These are phyloP conservation scores for Danio jaintianensis DNA, from an alignment of 2,797 vertebrate species.

Conservation along the genomic window DNA sequence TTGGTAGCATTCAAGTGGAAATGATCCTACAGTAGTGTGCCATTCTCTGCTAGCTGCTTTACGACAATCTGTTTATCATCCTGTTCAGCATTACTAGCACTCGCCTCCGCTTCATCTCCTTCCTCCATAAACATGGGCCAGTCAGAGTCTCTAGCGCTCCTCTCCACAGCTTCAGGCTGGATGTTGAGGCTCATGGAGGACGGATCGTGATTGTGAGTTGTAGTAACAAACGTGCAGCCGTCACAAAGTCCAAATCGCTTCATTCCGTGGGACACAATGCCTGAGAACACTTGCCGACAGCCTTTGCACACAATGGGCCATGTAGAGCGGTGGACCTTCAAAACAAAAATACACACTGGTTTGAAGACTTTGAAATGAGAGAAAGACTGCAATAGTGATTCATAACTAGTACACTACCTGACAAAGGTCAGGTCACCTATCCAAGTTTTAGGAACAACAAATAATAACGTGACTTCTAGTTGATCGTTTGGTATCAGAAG, in stretches of 20 bases:
- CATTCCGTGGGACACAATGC: conserved; percentile 86
- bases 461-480: too few relatives aligned
- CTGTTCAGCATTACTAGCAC: conserved; percentile 82
- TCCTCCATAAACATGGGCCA: conserved; percentile 97
- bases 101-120: conserved; percentile 88
- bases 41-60: conserved; percentile 71
- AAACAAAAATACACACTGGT: conserved; percentile 15
- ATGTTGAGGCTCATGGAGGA: conserved; percentile 81
- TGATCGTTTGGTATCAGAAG: too few relatives aligned
- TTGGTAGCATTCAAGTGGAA: neutral
- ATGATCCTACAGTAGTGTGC: conserved; percentile 73
- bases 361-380: neutral
- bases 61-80: conserved; percentile 84
- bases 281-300: conserved; percentile 91
- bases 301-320: conserved; percentile 95
- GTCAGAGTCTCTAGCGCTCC: conserved; percentile 80
- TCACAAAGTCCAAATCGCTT: conserved; percentile 92
- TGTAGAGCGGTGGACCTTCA: conserved; percentile 92
- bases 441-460: too few relatives aligned
- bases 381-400: neutral
- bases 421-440: too few relatives aligned
- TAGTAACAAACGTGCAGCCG: conserved; percentile 92
- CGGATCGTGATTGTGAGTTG: conserved; percentile 82
- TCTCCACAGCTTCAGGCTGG: conserved; percentile 83
- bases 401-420: too few relatives aligned